Percentiles rank a stretch among this genome's conserved stretches.
phyloP scores from a whole-genome alignment of 53 echinoderm and acorn worm species.

The Apostichopus leukothele region DNA sequence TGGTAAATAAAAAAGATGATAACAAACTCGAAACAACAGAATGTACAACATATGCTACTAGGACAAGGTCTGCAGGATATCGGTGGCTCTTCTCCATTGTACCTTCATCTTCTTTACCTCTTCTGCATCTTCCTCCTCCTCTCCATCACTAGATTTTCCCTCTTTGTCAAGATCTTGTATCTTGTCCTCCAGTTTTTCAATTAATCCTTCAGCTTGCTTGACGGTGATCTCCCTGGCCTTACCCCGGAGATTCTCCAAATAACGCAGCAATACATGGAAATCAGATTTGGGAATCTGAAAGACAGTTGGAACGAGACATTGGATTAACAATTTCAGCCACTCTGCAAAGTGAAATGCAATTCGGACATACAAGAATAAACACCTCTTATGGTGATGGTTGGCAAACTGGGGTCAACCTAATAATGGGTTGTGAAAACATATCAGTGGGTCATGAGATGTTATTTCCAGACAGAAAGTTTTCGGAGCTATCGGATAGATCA shows the following conservation, averaged over 20 bases:
- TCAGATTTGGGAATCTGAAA: slow-evolving; percentile 25
- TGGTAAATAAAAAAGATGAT: too few species aligned
- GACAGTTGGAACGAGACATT: not conserved
- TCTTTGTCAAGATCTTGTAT: not conserved
- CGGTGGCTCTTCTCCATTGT: slow-evolving; percentile 20
- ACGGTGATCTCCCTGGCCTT: slow-evolving; percentile 26
- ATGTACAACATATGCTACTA: not conserved
- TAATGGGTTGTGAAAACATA: not conserved
- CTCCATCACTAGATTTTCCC: not conserved
- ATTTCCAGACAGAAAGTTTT: too few species aligned
- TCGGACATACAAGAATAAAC: too few species aligned
- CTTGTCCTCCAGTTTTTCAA: not conserved
- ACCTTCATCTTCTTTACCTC: slow-evolving; percentile 20
- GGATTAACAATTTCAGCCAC: too few species aligned
- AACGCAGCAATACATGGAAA: slow-evolving; percentile 19
- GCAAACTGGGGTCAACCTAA: too few species aligned
- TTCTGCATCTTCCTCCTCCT: not conserved
- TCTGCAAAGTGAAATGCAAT: too few species aligned
- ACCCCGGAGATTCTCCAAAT: slow-evolving; percentile 11
- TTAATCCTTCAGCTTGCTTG: slow-evolving; percentile 1
- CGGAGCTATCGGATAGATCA: too few species aligned
- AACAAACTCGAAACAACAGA: too few species aligned
- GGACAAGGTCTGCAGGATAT: slow-evolving; percentile 11
- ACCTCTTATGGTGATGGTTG: too few species aligned
- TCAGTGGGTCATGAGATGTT: too few species aligned